Conservation (phyloP, 2,113 vertebrate genomes). For the Trochalopteron elliotii region DNA sequence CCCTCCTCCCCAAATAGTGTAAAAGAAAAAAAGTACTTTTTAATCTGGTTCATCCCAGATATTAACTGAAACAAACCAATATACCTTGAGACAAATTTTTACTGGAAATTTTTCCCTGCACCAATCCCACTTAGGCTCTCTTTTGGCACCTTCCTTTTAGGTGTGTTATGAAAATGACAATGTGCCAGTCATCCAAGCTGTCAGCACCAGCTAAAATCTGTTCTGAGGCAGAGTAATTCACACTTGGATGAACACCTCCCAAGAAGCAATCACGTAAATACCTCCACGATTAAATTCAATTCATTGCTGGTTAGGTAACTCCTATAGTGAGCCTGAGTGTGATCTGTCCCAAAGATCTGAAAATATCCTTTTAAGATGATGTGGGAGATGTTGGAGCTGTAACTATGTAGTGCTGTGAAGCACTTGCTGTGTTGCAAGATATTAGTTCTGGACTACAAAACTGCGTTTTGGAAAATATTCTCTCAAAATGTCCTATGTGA, state of each 20-base stretch:
- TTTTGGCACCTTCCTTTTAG: constrained; percentile 75
- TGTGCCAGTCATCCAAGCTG: constrained; percentile 82
- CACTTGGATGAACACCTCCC: constrained; percentile 76
- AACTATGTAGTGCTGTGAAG: not conserved
- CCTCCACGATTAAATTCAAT: constrained; percentile 52
- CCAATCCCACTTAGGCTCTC: constrained; percentile 59
- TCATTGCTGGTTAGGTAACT: constrained; percentile 43
- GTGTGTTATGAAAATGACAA: constrained; percentile 82
- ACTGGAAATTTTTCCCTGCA: constrained; percentile 36
- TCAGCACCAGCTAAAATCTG: constrained; percentile 69
- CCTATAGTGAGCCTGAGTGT: constrained; percentile 6
- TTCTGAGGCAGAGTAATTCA: constrained; percentile 75
- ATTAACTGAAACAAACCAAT: constrained; percentile 33
- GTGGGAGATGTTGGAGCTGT: not conserved
- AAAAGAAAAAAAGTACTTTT: not conserved
- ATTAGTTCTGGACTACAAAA: not conserved
- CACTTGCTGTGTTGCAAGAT: not conserved
- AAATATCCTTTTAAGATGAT: constrained; percentile 30
- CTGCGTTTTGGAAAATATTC: constrained; percentile 6
- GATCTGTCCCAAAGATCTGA: constrained; percentile 18
- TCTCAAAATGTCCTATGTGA: not conserved
- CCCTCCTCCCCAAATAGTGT: not conserved
- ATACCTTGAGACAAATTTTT: constrained; percentile 31
- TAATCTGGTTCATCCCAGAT: not conserved
- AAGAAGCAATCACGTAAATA: constrained; percentile 71